phyloP scores from a whole-genome alignment of 2,113 vertebrate species.

The Oryzias celebensis region DNA sequence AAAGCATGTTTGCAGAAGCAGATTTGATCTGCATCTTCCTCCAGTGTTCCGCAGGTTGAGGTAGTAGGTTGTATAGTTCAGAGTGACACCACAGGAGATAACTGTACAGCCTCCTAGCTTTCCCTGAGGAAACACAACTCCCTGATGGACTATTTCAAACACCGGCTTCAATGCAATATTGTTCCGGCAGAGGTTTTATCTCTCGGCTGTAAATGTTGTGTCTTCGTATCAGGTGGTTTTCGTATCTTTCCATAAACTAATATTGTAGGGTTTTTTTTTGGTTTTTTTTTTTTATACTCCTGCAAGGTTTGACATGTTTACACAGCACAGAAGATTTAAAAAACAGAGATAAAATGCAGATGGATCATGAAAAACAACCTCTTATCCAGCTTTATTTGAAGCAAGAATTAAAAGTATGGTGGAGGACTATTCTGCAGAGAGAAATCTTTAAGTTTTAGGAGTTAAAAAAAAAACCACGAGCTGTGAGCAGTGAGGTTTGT shows the following conservation, averaged over 20 bases:
- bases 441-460: slow-evolving; percentile 6
- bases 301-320: slow-evolving; percentile 4
- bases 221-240: slow-evolving; percentile 8
- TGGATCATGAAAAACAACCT: slow-evolving; percentile 1
- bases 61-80: slow-evolving; percentile 99
- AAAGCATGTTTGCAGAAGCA: too few species aligned
- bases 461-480: slow-evolving; percentile 18
- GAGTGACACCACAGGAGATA: slow-evolving; percentile 98
- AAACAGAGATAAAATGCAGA: background rate
- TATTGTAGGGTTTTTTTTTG: background rate
- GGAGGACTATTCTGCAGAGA: background rate
- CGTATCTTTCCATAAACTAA: background rate
- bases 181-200: background rate
- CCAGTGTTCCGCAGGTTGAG: slow-evolving; percentile 86
- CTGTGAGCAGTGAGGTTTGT: slow-evolving; percentile 45
- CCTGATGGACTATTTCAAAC: slow-evolving; percentile 8
- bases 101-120: slow-evolving; percentile 99
- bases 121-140: slow-evolving; percentile 81
- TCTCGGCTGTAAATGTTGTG: slow-evolving; percentile 14
- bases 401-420: slow-evolving; percentile 8
- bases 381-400: slow-evolving; percentile 1
- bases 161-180: background rate
- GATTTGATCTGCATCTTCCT: slow-evolving; percentile 16
- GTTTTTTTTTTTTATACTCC: background rate
- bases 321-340: background rate